Evolutionary conservation across 1,140 invertebrate genomes (phyloP).

Genomic region (Nasonia longicornis): DNA sequence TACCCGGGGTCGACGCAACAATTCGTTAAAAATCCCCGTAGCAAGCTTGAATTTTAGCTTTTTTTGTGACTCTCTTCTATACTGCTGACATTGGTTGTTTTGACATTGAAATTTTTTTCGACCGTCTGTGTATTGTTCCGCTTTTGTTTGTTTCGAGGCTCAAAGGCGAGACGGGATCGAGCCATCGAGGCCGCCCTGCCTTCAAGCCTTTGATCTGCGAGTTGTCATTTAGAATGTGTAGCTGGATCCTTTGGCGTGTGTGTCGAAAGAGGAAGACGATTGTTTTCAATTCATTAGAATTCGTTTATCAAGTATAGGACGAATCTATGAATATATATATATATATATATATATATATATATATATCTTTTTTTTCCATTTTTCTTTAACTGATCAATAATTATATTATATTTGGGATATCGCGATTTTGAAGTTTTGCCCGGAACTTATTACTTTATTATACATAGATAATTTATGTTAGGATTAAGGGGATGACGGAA

Average conservation of each 20-base stretch:
- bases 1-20: constrained; percentile 8
- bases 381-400: too few relatives aligned
- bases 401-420: too few relatives aligned
- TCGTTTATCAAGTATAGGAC: neutral
- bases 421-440: too few relatives aligned
- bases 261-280: neutral
- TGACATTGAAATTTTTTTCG: constrained; percentile 30
- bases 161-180: neutral
- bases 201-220: neutral
- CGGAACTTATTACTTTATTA: too few relatives aligned
- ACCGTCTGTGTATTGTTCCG: neutral
- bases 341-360: neutral
- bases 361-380: neutral
- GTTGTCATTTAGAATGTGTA: constrained; percentile 7
- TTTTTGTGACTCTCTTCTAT: neutral
- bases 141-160: neutral
- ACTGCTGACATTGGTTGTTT: neutral
- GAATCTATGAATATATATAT: too few relatives aligned
- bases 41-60: neutral
- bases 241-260: neutral
- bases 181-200: neutral
- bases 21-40: constrained; percentile 12
- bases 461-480: too few relatives aligned
- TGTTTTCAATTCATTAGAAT: neutral
- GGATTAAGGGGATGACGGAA: too few relatives aligned